Conservation (phyloP, 92 coral and sea anemone genomes). For the Hydrozoanthus gracilis region DNA sequence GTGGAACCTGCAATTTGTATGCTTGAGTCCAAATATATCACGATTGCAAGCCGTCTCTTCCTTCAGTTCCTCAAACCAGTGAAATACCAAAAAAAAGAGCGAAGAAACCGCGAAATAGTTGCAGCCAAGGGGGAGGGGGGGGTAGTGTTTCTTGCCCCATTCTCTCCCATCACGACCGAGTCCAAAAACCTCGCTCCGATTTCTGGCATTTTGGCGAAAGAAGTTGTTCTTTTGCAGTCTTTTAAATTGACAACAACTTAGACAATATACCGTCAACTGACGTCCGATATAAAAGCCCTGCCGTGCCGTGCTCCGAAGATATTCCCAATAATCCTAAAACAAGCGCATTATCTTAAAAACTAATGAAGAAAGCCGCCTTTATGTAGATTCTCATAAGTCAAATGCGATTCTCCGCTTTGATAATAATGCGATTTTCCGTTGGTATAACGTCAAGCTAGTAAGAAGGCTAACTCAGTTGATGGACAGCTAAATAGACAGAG, state of each 20-base stretch:
- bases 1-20: background rate
- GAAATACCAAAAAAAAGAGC: constrained; percentile 3
- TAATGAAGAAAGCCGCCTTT: constrained; percentile 27
- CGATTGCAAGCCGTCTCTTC: constrained; percentile 18
- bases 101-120: constrained; percentile 17
- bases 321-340: constrained; percentile 6
- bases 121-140: constrained; percentile 8
- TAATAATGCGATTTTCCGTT: constrained; percentile 9
- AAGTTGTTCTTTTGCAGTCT: constrained; percentile 8
- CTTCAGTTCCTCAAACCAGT: constrained; percentile 18
- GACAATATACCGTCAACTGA: constrained; percentile 20
- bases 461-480: background rate
- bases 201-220: constrained; percentile 18
- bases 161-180: constrained; percentile 26
- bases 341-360: constrained; percentile 18
- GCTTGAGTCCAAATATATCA: constrained; percentile 10
- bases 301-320: constrained; percentile 31
- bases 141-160: background rate
- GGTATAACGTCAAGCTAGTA: constrained; percentile 7
- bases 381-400: constrained; percentile 11
- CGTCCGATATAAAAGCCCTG: constrained; percentile 24
- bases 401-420: constrained; percentile 7
- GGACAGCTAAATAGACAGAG: background rate
- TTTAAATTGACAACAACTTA: constrained; percentile 4
- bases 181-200: constrained; percentile 22